These are phyloP conservation scores for Meloidogyne floridensis DNA, from an alignment of 1,140 invertebrate species.

Conservation along the genomic window DNA sequence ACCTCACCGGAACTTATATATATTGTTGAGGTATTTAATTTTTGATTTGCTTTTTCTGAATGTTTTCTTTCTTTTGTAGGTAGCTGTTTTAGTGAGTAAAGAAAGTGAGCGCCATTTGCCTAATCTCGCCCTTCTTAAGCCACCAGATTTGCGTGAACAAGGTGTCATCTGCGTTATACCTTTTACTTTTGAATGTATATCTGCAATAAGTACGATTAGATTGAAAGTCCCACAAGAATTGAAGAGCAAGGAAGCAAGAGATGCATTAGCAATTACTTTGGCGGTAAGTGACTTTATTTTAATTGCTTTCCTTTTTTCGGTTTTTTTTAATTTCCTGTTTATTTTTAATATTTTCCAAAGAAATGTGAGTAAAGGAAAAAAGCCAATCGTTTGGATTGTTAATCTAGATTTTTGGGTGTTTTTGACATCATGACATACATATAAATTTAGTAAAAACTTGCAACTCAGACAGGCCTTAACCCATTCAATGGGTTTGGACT, in stretches of 20 bases:
- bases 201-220: slow-evolving; percentile 82
- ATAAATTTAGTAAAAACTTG: neutral
- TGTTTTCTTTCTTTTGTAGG: neutral
- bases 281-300: slow-evolving; percentile 66
- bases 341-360: too few relatives aligned
- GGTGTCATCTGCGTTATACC: slow-evolving; percentile 73
- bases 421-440: neutral
- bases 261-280: slow-evolving; percentile 82
- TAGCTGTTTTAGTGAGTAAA: slow-evolving; percentile 28
- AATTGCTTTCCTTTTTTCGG: neutral
- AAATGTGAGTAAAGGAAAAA: too few relatives aligned
- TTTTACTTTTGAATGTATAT: slow-evolving; percentile 78
- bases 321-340: too few relatives aligned
- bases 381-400: too few relatives aligned
- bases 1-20: slow-evolving; percentile 74
- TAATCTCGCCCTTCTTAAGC: slow-evolving; percentile 38
- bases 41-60: neutral
- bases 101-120: slow-evolving; percentile 31
- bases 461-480: slow-evolving; percentile 28
- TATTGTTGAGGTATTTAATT: slow-evolving; percentile 27
- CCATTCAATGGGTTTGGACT: neutral
- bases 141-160: slow-evolving; percentile 32
- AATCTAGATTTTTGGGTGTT: too few relatives aligned
- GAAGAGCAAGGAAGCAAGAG: slow-evolving; percentile 78
- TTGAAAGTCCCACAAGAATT: slow-evolving; percentile 88